Base-by-base conservation (phyloP, 2,888 invertebrate genomes). In the Osmoderma eremita region DNA sequence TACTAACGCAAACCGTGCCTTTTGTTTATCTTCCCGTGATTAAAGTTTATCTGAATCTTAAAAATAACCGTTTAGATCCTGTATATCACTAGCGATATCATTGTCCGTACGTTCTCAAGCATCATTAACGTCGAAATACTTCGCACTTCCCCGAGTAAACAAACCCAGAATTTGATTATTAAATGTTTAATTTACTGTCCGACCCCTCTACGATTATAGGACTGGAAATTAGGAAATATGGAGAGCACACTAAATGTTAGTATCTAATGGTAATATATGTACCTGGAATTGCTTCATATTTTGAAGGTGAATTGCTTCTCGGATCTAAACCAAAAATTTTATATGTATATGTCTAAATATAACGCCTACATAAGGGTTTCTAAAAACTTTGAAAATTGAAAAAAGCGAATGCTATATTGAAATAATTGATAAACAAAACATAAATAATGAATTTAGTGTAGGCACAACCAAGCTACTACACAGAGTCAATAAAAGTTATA, bases 181-280 rank as follows among this genome's bases (percentile, higher is more conserved):
- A 61, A 61, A 24, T 61, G 45, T 61, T 45, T 61, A 61, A 61
- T 61, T 61, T 61, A 61, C 22, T 45, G 45, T 61, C 58, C 10
- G 13, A 58, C 42, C 30, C 17, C 0, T 38, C 38, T 38, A 53
- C 10, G 18, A 36, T 53, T 53, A 36, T 38, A 53, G 30, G 17
- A 53, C 13, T 17, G 36, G 17, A 17, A 53, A 38, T 15, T 36
- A 53, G 30, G 36, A 30, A 13, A 38, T 15, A 30, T 30, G 30
- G 30, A 30, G 30, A 30, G 8, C 10, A 30, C 30, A 30, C 30
- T 10, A 6, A 30, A 30, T 30, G 30, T 30, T 30, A 30, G 2
- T 30, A 30, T 10, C 30, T 30, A 17, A 36, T 38, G 36, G 30
- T 36, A 17, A 17, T 38, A 53, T 36, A 36, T 36, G 36, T 50